Evolutionary conservation across 2,113 vertebrate species (phyloP).

Genomic region (Lucifuga dentata): DNA sequence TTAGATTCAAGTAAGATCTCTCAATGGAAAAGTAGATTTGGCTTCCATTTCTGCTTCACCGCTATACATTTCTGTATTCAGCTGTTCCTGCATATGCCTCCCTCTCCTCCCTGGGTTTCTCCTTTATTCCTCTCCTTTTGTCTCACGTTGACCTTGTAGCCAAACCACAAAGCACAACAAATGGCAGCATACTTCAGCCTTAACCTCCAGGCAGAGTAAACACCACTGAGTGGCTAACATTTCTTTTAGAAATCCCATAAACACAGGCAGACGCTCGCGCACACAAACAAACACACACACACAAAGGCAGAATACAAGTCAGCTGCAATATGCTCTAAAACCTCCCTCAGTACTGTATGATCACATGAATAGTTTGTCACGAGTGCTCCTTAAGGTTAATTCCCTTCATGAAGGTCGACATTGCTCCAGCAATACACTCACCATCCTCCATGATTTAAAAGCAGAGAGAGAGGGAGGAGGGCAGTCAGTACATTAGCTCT

Average conservation of each 20-base stretch:
- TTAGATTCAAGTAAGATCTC: not conserved
- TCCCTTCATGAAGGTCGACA: constrained; percentile 14
- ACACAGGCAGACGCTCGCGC: not conserved
- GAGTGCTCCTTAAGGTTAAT: constrained; percentile 23
- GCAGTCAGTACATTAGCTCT: constrained; percentile 32
- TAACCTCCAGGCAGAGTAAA: constrained; percentile 22
- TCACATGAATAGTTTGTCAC: constrained; percentile 18
- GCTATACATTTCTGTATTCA: not conserved
- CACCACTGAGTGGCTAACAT: not conserved
- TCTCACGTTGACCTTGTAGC: constrained; percentile 25
- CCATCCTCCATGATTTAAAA: constrained; percentile 40
- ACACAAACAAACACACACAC: not conserved
- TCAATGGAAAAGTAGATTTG: not conserved
- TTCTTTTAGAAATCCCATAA: not conserved
- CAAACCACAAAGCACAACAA: not conserved
- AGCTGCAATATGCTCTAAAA: not conserved
- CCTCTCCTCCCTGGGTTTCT: not conserved
- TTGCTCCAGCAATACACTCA: constrained; percentile 11
- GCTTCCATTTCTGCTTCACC: not conserved
- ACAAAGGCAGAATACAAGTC: not conserved
- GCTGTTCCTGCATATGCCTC: not conserved
- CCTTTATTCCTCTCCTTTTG: not conserved
- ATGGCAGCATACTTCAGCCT: not conserved
- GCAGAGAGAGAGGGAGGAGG: not conserved
- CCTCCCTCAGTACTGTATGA: constrained; percentile 5